These are phyloP conservation scores for Austrofundulus limnaeus DNA, from an alignment of 2,113 vertebrate species.

Conservation along the genomic window DNA sequence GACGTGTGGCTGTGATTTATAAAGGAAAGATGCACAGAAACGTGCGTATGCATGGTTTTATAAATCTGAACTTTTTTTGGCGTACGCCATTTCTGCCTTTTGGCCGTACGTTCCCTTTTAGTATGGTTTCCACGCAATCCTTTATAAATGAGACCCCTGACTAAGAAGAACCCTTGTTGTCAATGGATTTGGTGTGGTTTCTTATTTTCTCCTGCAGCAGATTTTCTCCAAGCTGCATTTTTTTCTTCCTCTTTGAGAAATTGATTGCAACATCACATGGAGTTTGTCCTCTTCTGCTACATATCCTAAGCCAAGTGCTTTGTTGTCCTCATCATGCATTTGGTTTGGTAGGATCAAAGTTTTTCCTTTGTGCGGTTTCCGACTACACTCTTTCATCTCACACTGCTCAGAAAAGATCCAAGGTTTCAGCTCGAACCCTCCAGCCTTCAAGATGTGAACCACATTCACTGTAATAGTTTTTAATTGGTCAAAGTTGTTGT, in stretches of 20 bases:
- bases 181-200: not conserved
- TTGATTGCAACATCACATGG: not conserved
- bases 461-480: constrained; percentile 8
- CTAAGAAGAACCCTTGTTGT: too few relatives aligned
- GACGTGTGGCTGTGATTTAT: too few relatives aligned
- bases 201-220: not conserved
- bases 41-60: too few relatives aligned
- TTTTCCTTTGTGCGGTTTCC: not conserved
- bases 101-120: too few relatives aligned
- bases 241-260: constrained; percentile 6
- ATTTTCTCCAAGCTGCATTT: not conserved
- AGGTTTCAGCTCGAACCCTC: not conserved
- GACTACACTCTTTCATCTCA: not conserved
- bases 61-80: too few relatives aligned
- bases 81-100: too few relatives aligned
- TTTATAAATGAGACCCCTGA: too few relatives aligned
- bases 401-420: constrained; percentile 13
- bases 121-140: too few relatives aligned
- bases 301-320: constrained; percentile 1
- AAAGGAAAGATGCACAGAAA: too few relatives aligned
- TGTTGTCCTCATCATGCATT: not conserved
- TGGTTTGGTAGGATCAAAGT: too few relatives aligned
- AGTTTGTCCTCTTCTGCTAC: not conserved
- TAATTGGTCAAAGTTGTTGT: too few relatives aligned
- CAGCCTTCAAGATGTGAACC: constrained; percentile 2